A percentile compares a stretch with the other conserved stretches of the same genome.
Conservation (phyloP, 2,888 invertebrate species). For the Tortrix viridana region DNA sequence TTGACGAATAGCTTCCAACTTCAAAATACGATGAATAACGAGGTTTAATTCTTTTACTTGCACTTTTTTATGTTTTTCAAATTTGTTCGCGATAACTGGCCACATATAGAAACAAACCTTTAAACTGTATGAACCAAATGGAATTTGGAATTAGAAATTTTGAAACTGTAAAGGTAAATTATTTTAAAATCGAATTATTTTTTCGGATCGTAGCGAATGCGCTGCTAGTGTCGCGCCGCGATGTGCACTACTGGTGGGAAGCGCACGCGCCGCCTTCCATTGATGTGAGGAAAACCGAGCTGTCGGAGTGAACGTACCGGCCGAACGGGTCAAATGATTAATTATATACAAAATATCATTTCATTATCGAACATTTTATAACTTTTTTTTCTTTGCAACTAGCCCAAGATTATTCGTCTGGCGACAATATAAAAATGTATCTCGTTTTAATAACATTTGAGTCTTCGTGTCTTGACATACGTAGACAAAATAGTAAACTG, state of each 20-base stretch:
- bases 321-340: conserved; percentile 22
- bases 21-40: neutral
- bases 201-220: conserved; percentile 52
- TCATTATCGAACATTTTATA: neutral
- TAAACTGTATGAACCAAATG: conserved; percentile 10
- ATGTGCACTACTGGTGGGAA: conserved; percentile 71
- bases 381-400: no score
- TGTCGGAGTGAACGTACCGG: conserved; percentile 47
- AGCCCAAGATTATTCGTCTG: no score
- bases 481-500: no score
- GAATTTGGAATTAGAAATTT: conserved; percentile 33
- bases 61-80: conserved; percentile 40
- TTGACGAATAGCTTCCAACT: neutral
- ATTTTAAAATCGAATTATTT: conserved; percentile 41
- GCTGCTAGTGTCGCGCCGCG: conserved; percentile 57
- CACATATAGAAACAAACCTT: conserved; percentile 32
- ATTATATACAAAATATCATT: neutral
- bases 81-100: conserved; percentile 42
- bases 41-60: neutral
- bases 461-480: no score
- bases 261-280: conserved; percentile 62
- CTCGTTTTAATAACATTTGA: no score
- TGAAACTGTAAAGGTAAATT: conserved; percentile 5
- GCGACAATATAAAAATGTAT: no score
- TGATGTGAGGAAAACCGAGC: conserved; percentile 73